These are phyloP conservation scores for Patiria pectinifera DNA, from an alignment of 53 echinoderm and acorn worm genomes.

Conservation along the genomic window DNA sequence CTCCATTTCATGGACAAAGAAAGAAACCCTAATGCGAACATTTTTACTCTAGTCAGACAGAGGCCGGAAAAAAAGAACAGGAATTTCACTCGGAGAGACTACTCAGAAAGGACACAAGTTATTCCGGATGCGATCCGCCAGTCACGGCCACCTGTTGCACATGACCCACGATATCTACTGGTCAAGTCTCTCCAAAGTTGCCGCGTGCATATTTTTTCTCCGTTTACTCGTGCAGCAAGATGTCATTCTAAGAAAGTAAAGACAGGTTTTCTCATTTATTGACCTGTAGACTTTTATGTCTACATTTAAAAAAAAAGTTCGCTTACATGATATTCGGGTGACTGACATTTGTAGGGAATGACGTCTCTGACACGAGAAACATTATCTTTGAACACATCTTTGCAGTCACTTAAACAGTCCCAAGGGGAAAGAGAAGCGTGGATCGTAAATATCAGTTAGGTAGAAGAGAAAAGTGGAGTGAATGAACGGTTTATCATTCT, in stretches of 20 bases:
- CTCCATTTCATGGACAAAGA: too few species aligned
- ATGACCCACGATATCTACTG: background rate
- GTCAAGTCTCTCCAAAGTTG: background rate
- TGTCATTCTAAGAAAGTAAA: background rate
- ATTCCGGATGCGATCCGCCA: conserved; percentile 4
- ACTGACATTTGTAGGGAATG: background rate
- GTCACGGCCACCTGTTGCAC: conserved; percentile 32
- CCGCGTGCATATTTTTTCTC: background rate
- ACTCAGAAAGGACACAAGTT: conserved; percentile 17
- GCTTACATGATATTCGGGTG: background rate
- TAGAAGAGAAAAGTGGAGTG: background rate
- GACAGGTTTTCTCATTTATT: background rate
- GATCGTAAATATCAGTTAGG: background rate
- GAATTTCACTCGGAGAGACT: too few species aligned
- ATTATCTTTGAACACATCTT: background rate
- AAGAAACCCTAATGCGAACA: too few species aligned
- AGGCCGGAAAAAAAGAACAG: too few species aligned
- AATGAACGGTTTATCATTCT: background rate
- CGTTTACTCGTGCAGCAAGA: background rate
- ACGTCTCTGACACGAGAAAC: too few species aligned
- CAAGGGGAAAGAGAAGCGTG: background rate
- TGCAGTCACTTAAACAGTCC: background rate
- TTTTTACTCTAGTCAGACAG: too few species aligned
- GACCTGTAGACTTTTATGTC: background rate
- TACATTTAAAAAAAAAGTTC: background rate